Conservation (phyloP, 2,113 vertebrate genomes). For the Rhinolophus ferrumequinum region DNA sequence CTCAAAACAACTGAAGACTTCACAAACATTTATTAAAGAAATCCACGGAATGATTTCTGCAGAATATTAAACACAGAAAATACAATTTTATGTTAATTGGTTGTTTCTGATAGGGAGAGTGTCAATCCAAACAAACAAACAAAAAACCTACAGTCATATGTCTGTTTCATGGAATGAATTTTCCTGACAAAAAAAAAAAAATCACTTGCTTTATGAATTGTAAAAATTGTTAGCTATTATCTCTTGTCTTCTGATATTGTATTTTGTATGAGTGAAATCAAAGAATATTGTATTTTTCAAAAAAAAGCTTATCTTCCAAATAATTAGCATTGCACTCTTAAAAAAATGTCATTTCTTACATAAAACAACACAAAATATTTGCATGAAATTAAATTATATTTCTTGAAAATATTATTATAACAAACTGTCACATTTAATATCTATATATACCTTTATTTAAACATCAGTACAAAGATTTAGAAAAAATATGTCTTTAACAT, state of each 20-base stretch:
- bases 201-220: not conserved
- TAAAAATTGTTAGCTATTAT: not conserved
- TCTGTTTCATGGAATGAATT: not conserved
- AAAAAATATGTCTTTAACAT: not conserved
- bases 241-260: not conserved
- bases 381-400: not conserved
- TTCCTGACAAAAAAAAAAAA: slow-evolving; percentile 40
- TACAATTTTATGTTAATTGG: not conserved
- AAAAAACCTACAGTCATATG: not conserved
- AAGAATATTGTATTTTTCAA: not conserved
- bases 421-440: not conserved
- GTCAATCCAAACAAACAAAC: not conserved
- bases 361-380: slow-evolving; percentile 19
- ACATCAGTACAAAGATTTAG: not conserved
- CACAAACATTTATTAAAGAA: slow-evolving; percentile 7
- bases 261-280: not conserved
- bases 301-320: not conserved
- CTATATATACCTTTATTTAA: slow-evolving; percentile 5
- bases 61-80: slow-evolving; percentile 19
- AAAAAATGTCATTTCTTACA: not conserved
- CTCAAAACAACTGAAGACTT: not conserved
- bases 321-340: not conserved
- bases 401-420: slow-evolving; percentile 8
- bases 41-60: not conserved
- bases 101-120: not conserved